phyloP scores from a whole-genome alignment of 2,888 invertebrate genomes.

The Acrocyrtus sp. region DNA sequence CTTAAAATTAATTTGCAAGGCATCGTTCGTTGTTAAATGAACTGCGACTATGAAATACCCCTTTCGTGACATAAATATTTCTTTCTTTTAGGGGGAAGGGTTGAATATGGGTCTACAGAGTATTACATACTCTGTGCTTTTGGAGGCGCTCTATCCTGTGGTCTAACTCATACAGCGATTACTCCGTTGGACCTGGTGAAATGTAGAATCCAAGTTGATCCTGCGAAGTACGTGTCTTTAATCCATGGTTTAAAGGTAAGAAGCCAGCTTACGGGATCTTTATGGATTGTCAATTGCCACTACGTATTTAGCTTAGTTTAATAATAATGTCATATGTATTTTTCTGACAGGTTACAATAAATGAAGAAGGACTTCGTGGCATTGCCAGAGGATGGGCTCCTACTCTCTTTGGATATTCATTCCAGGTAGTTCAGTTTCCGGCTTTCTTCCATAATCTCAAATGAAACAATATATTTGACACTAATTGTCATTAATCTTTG shows the following conservation, averaged over 20 bases:
- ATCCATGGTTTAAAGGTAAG: slow-evolving; percentile 77
- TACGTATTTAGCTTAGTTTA: neutral
- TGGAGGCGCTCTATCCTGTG: slow-evolving; percentile 89
- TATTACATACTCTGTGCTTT: slow-evolving; percentile 93
- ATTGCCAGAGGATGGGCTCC: slow-evolving; percentile 97
- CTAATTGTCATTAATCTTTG: too few species aligned
- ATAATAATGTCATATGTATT: neutral
- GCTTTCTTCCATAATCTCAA: neutral
- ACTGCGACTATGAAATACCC: too few species aligned
- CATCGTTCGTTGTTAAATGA: too few species aligned
- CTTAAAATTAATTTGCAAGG: too few species aligned
- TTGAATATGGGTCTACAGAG: slow-evolving; percentile 86
- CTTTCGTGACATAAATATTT: too few species aligned
- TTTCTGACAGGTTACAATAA: slow-evolving; percentile 73
- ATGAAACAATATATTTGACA: too few species aligned
- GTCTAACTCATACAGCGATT: slow-evolving; percentile 83
- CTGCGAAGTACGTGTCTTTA: slow-evolving; percentile 89
- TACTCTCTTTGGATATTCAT: slow-evolving; percentile 94
- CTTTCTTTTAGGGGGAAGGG: slow-evolving; percentile 16
- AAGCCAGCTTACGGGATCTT: neutral
- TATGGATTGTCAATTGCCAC: neutral
- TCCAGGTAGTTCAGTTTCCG: too few species aligned
- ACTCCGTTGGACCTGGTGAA: slow-evolving; percentile 97
- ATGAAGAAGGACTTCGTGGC: slow-evolving; percentile 86
- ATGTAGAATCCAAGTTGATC: slow-evolving; percentile 92